phyloP scores from a whole-genome alignment of 2,113 vertebrate species.

The Murina feae region DNA sequence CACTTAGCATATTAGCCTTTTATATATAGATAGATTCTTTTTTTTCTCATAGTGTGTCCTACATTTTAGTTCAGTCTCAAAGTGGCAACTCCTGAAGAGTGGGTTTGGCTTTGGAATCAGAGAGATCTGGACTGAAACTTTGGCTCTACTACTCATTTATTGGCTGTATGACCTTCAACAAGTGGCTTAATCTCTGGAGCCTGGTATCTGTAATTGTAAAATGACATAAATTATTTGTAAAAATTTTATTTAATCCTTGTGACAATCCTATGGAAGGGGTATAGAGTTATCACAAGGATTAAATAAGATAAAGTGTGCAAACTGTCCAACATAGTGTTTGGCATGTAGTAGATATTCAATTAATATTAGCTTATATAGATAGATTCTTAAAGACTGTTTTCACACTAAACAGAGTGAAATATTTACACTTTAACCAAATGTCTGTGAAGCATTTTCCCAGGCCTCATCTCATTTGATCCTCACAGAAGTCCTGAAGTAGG shows the following conservation, averaged over 20 bases:
- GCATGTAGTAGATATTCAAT: no score
- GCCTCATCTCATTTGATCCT: no score
- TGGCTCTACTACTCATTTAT: not conserved
- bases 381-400: no score
- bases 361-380: no score
- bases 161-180: not conserved
- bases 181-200: not conserved
- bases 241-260: not conserved
- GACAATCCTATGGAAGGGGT: not conserved
- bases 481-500: no score
- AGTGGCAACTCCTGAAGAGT: not conserved
- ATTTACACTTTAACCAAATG: no score
- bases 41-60: not conserved
- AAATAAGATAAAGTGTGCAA: not conserved
- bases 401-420: no score
- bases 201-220: not conserved
- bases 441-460: no score
- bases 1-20: no score
- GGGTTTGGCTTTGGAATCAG: not conserved
- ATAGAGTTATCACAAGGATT: not conserved
- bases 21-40: no score
- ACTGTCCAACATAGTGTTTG: no score
- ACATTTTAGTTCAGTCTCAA: not conserved
- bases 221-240: not conserved
- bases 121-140: not conserved